A percentile compares a stretch with the other conserved stretches of the same genome.
phyloP scores from a whole-genome alignment of 2,888 invertebrate genomes.

The Omphaloscelis lunosa region DNA sequence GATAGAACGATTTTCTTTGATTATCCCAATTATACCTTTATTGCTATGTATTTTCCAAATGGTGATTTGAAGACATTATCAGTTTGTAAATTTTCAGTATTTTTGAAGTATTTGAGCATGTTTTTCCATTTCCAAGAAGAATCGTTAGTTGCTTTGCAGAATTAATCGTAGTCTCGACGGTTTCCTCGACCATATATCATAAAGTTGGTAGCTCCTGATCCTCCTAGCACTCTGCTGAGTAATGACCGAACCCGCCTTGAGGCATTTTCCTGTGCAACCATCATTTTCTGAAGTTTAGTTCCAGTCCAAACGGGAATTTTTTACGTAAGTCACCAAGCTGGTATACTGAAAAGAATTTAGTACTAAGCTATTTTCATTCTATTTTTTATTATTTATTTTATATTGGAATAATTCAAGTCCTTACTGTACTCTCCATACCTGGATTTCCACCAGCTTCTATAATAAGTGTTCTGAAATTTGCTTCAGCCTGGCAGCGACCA shows the following conservation, averaged over 20 bases:
- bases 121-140: conserved; percentile 69
- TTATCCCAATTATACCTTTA: conserved; percentile 65
- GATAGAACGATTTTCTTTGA: conserved; percentile 63
- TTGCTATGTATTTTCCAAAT: conserved; percentile 59
- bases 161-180: conserved; percentile 66
- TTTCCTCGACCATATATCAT: conserved; percentile 70
- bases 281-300: conserved; percentile 64
- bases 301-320: conserved; percentile 61
- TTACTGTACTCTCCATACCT: conserved; percentile 61
- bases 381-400: neutral
- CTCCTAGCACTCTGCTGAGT: conserved; percentile 74
- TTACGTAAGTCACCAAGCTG: conserved; percentile 30
- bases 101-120: conserved; percentile 71
- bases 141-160: conserved; percentile 65
- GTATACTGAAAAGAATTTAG: conserved; percentile 40
- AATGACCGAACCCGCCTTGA: conserved; percentile 44
- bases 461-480: conserved; percentile 54
- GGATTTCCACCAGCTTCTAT: conserved; percentile 68
- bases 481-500: conserved; percentile 64
- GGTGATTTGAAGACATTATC: conserved; percentile 56
- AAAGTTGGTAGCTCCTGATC: conserved; percentile 68
- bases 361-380: neutral
- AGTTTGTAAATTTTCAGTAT: conserved; percentile 70
- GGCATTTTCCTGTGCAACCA: neutral
- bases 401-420: neutral